These are phyloP conservation scores for Rotaria macrura DNA, from an alignment of 2,888 invertebrate genomes.

Conservation along the genomic window DNA sequence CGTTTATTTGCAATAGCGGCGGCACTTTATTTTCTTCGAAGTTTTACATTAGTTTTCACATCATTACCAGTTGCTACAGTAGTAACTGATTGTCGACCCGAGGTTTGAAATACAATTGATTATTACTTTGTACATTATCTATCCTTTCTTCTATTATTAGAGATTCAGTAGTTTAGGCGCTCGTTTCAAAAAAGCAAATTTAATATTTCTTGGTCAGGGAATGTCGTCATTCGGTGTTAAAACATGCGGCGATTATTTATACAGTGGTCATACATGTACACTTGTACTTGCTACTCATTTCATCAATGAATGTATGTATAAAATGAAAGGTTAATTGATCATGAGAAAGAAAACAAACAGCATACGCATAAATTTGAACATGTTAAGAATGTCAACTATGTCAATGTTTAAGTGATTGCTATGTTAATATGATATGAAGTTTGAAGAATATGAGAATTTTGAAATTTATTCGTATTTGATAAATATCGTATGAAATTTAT, in stretches of 20 bases:
- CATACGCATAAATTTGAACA: no score
- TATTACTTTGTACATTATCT: background rate
- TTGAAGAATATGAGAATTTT: no score
- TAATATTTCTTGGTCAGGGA: background rate
- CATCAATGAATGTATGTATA: constrained; percentile 90
- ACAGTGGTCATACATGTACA: constrained; percentile 93
- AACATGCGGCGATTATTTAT: constrained; percentile 99
- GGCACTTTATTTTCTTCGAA: constrained; percentile 86
- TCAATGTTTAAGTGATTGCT: no score
- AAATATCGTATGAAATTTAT: no score
- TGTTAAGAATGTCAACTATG: no score
- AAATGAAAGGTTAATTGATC: no score
- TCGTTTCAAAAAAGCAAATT: background rate
- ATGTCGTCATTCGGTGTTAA: constrained; percentile 65
- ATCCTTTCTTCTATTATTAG: background rate
- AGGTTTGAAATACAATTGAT: background rate
- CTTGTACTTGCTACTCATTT: constrained; percentile 95
- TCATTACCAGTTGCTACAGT: constrained; percentile 64
- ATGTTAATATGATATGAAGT: no score
- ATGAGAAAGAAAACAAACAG: no score
- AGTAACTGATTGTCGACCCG: background rate
- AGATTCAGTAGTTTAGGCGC: background rate
- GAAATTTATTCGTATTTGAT: no score
- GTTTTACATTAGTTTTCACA: constrained; percentile 98
- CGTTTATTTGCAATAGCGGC: constrained; percentile 90